phyloP scores from a whole-genome alignment of 2,113 vertebrate species.

The Lynx canadensis region DNA sequence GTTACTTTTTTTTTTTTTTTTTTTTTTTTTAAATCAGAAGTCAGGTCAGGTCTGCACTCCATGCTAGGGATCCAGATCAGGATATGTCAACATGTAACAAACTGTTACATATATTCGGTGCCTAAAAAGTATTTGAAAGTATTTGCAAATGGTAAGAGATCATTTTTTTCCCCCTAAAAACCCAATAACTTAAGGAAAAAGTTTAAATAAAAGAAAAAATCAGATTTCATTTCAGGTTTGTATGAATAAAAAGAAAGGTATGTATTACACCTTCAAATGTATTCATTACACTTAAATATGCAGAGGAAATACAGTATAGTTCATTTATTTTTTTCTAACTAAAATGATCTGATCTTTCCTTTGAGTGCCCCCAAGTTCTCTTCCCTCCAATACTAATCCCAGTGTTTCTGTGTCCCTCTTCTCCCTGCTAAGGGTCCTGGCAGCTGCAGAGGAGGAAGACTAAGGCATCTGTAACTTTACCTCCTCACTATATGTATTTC shows the following conservation, averaged over 20 bases:
- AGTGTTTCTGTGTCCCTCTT: not conserved
- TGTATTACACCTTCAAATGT: not conserved
- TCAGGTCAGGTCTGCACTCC: not conserved
- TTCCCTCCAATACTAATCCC: not conserved
- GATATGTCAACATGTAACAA: not conserved
- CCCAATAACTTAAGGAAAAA: not conserved
- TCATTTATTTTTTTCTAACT: not conserved
- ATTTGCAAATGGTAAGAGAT: not conserved
- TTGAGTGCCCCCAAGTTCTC: not conserved
- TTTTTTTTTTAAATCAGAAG: not conserved
- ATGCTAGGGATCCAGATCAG: not conserved
- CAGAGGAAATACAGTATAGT: not conserved
- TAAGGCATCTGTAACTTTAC: not conserved
- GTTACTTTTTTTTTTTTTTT: not conserved
- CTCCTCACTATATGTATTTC: not conserved
- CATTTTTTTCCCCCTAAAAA: not conserved
- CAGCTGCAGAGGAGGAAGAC: not conserved
- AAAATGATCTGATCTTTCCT: not conserved
- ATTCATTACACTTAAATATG: not conserved
- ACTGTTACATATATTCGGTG: not conserved
- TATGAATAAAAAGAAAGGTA: not conserved
- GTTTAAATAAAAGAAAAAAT: not conserved
- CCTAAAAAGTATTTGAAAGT: not conserved
- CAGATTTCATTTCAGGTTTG: not conserved
- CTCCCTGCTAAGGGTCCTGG: not conserved